Percentiles rank a stretch among this genome's conserved stretches.
Evolutionary conservation across 2,888 invertebrate genomes (phyloP).

Genomic region (Diarsia mendica): DNA sequence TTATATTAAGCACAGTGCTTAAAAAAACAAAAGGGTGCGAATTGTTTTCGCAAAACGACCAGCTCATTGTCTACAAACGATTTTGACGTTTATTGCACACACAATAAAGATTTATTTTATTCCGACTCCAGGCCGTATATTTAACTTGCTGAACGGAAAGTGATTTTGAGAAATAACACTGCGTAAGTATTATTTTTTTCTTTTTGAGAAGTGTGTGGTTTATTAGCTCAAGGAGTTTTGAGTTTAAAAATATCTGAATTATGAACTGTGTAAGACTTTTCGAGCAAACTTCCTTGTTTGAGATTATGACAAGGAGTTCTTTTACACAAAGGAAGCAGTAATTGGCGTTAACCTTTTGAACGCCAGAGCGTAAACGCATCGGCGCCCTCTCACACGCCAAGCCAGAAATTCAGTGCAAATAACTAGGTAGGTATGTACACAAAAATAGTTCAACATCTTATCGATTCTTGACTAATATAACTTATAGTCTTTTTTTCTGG

Average conservation of each 20-base stretch:
- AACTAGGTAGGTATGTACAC: too few species aligned
- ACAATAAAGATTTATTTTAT: slow-evolving; percentile 61
- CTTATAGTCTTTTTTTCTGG: too few species aligned
- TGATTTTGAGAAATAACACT: slow-evolving; percentile 57
- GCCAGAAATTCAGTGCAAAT: too few species aligned
- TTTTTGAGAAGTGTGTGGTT: slow-evolving; percentile 30
- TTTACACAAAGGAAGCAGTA: background rate
- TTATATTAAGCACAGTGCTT: slow-evolving; percentile 64
- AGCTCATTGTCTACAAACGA: slow-evolving; percentile 54
- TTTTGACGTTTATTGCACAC: slow-evolving; percentile 59
- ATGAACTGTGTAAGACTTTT: background rate
- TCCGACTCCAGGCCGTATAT: slow-evolving; percentile 39
- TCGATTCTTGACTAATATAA: too few species aligned
- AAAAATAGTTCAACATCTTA: too few species aligned
- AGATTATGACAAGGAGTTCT: background rate
- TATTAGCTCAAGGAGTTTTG: slow-evolving; percentile 14
- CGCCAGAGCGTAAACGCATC: too few species aligned
- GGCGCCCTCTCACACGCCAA: too few species aligned
- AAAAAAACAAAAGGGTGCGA: slow-evolving; percentile 73
- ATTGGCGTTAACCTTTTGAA: too few species aligned
- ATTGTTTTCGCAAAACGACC: slow-evolving; percentile 71
- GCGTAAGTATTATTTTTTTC: slow-evolving; percentile 33
- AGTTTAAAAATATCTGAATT: slow-evolving; percentile 12
- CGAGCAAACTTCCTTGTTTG: background rate
- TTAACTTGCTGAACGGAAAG: slow-evolving; percentile 44